These are phyloP conservation scores for Pinna nobilis DNA, from an alignment of 1,140 invertebrate genomes.

Conservation along the genomic window DNA sequence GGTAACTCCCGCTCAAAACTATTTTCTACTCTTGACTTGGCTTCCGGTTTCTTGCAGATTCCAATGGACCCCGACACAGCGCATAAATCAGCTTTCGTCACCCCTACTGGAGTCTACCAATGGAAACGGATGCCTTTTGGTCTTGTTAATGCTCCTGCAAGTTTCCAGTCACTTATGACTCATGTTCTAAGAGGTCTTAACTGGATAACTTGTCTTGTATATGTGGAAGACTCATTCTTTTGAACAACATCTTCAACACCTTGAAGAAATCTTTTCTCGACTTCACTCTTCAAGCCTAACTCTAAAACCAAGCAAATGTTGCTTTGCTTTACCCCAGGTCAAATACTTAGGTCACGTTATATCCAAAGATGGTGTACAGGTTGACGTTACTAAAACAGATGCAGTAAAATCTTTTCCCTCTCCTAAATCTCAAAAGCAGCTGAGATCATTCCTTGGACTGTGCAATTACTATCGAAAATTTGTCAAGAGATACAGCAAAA, in stretches of 20 bases:
- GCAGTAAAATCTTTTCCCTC: constrained; percentile 35
- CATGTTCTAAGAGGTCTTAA: constrained; percentile 34
- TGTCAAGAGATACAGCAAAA: constrained; percentile 27
- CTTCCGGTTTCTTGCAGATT: constrained; percentile 45
- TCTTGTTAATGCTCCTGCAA: constrained; percentile 22
- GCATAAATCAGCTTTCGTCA: constrained; percentile 45
- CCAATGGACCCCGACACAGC: constrained; percentile 26
- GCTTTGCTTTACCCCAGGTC: constrained; percentile 29
- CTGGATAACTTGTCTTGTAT: constrained; percentile 37
- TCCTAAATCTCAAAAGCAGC: constrained; percentile 26
- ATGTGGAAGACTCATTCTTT: constrained; percentile 53
- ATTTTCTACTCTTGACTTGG: constrained; percentile 37
- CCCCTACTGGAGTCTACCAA: constrained; percentile 28
- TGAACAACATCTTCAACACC: constrained; percentile 29
- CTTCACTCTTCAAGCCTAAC: constrained; percentile 37
- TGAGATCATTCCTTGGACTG: constrained; percentile 43
- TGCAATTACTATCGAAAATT: constrained; percentile 70
- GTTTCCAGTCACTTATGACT: constrained; percentile 38
- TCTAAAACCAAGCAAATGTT: constrained; percentile 44
- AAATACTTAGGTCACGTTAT: constrained; percentile 48
- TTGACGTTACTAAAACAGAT: constrained; percentile 35
- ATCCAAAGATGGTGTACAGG: constrained; percentile 43
- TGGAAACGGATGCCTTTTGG: constrained; percentile 47
- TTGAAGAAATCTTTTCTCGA: constrained; percentile 37
- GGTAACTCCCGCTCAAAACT: constrained; percentile 19